Base-by-base conservation (phyloP, 92 coral and sea anemone species). In the Pocillopora meandrina region DNA sequence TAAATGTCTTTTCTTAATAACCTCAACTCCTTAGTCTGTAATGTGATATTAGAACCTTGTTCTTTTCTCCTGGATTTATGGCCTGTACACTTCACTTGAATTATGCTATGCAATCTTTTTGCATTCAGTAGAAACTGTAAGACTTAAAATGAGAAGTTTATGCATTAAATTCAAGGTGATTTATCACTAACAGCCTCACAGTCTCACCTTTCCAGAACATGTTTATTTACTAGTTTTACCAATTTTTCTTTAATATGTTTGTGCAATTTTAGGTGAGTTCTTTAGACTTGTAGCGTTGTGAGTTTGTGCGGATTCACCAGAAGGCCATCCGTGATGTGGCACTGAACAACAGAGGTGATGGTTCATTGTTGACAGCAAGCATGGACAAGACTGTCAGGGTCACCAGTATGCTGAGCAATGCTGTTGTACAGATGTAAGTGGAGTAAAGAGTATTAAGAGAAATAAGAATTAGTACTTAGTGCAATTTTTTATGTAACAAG, bases 321-420 rank as follows among this genome's bases (percentile, higher is more conserved):
- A 95, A 95, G 74, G 86, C 97, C 26, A 76, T 95, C 16, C 93
- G 95, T 47, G 98, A 95, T 88, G 95, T 87, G 2, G 92, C 93
- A 65, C 93, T 95, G 74, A 93, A 88, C 84, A 59, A 84, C 62
- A 91, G 91, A 78, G 96, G 95, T 47, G 95, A 95, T 89, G 95
- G 95, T 18, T 67, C 93, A 12, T 66, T 95, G 77, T 84, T 95
- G 78, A 95, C 97, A 12, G 97, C 97, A 34, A 87, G 92, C 12
- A 93, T 95, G 98, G 98, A 95, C 89, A 95, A 95, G 88, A 95
- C 95, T 9, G 65, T 95, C 35, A 80, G 89, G 81, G 95, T 95
- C 71, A 95, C 98, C 9, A 95, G 97, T 78, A 89, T 93, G 69
- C 77, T 89, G n/a, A 91, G 97, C 57, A 95, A 95, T 78, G 87